Evolutionary conservation across 2,888 invertebrate genomes (phyloP).

Genomic region (Napeogenes inachia): DNA sequence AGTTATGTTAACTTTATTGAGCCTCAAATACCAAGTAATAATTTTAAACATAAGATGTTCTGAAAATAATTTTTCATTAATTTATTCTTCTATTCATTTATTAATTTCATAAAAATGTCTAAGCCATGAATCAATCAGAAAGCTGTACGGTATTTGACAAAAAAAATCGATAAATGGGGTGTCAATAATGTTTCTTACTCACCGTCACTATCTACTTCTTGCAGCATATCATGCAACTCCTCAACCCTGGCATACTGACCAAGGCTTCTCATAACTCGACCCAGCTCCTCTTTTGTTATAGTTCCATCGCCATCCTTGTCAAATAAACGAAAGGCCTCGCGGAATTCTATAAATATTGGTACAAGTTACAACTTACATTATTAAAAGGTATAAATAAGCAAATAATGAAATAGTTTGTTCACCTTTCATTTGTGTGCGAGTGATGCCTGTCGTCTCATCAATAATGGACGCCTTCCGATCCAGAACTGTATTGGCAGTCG

Average conservation of each 20-base stretch:
- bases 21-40: no score
- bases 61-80: no score
- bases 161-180: not conserved
- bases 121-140: no score
- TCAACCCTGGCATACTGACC: conserved; percentile 92
- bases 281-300: conserved; percentile 91
- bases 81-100: no score
- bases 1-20: no score
- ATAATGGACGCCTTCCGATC: conserved; percentile 71
- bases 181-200: conserved; percentile 32
- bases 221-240: conserved; percentile 90
- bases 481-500: conserved; percentile 63
- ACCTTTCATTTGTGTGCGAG: conserved; percentile 91
- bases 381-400: not conserved
- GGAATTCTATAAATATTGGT: conserved; percentile 79
- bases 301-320: conserved; percentile 93
- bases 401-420: conserved; percentile 20
- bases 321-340: conserved; percentile 90
- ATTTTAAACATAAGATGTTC: no score
- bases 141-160: not conserved
- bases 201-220: conserved; percentile 89
- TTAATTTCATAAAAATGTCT: no score
- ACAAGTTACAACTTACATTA: conserved; percentile 12
- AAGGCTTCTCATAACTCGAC: conserved; percentile 89
- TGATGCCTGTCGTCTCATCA: conserved; percentile 69